Evolutionary conservation across 2,888 invertebrate species (phyloP).

Genomic region (Anarsia innoxiella): DNA sequence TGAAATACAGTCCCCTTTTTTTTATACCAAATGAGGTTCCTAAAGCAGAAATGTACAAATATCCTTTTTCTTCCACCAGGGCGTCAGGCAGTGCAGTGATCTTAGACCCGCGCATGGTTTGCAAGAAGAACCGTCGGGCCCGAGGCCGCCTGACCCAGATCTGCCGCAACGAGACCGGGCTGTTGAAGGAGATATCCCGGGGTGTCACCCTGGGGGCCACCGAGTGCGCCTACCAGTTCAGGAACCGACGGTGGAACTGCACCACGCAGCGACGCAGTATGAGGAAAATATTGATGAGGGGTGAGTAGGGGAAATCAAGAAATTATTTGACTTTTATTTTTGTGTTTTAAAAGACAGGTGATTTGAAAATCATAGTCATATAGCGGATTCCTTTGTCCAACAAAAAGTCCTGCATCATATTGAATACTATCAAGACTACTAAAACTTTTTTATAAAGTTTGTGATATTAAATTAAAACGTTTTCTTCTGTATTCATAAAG

Average conservation of each 20-base stretch:
- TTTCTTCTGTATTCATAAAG: no score
- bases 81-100: constrained; percentile 89
- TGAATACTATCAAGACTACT: no score
- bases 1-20: no score
- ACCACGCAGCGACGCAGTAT: constrained; percentile 86
- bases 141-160: constrained; percentile 86
- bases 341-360: no score
- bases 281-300: constrained; percentile 89
- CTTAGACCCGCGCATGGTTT: constrained; percentile 91
- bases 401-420: no score
- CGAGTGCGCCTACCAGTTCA: constrained; percentile 92
- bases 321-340: no score
- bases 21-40: no score
- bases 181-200: constrained; percentile 87
- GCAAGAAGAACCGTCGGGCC: constrained; percentile 87
- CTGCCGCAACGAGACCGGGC: constrained; percentile 86
- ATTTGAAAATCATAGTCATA: no score
- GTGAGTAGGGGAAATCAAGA: no score
- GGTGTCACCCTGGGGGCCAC: constrained; percentile 88
- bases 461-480: background rate
- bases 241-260: constrained; percentile 91
- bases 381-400: no score
- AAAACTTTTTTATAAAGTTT: background rate
- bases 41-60: no score
- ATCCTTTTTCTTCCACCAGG: constrained; percentile 57